A percentile compares a stretch with the other conserved stretches of the same genome.
Conservation (phyloP, 2,888 invertebrate genomes). For the Aradus depressus region DNA sequence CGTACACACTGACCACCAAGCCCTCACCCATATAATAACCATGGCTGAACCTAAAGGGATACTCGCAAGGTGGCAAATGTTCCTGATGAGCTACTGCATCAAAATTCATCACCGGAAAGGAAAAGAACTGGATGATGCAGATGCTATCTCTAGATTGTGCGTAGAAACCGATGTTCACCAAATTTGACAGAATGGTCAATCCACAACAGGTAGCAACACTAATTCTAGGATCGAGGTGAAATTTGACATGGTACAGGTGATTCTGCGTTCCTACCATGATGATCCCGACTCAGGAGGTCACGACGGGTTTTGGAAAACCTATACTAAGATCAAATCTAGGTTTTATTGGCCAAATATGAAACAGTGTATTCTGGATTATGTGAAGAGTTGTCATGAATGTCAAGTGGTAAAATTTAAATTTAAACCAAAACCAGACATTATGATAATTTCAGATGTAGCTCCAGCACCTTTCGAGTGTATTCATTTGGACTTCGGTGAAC, state of each 20-base stretch:
- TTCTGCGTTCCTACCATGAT: slow-evolving; percentile 5
- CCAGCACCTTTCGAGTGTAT: background rate
- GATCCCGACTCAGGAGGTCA: too few species aligned
- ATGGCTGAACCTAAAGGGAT: slow-evolving; percentile 9
- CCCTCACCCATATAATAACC: slow-evolving; percentile 2
- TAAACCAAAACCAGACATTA: background rate
- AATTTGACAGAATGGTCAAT: background rate
- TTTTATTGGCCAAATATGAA: slow-evolving; percentile 12
- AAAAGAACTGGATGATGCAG: too few species aligned
- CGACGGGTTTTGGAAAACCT: too few species aligned
- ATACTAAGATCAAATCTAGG: slow-evolving; percentile 1
- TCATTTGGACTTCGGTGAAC: slow-evolving; percentile 10
- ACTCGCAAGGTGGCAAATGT: slow-evolving; percentile 7
- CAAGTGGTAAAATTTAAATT: slow-evolving; percentile 2
- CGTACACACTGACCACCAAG: slow-evolving; percentile 11
- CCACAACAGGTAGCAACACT: background rate
- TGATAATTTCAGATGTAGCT: background rate
- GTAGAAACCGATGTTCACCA: slow-evolving; percentile 5
- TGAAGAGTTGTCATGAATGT: background rate
- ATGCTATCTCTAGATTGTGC: too few species aligned
- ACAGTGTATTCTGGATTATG: background rate
- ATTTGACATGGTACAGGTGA: background rate
- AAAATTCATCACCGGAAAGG: slow-evolving; percentile 7
- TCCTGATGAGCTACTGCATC: slow-evolving; percentile 3
- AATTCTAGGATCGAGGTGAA: background rate